Evolutionary conservation across 1,140 invertebrate genomes (phyloP).

Genomic region (Halyomorpha halys): DNA sequence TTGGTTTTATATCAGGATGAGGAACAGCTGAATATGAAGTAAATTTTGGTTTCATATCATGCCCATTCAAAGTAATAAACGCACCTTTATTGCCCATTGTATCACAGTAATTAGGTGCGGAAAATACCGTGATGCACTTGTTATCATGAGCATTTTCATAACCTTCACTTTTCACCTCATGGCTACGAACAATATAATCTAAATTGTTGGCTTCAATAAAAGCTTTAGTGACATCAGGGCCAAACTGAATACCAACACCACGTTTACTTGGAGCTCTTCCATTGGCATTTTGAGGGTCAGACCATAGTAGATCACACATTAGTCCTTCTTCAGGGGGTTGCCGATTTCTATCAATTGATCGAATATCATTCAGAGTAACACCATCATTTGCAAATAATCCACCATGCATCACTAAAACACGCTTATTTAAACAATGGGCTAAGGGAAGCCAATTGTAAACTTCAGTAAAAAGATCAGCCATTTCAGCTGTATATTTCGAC

Average conservation of each 20-base stretch:
- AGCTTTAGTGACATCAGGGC: conserved; percentile 86
- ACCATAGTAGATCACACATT: conserved; percentile 98
- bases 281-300: conserved; percentile 82
- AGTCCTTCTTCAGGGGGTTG: conserved; percentile 95
- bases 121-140: conserved; percentile 92
- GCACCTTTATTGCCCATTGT: conserved; percentile 97
- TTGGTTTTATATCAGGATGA: conserved; percentile 93
- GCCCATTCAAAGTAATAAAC: conserved; percentile 89
- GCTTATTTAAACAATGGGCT: conserved; percentile 86
- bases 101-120: conserved; percentile 99
- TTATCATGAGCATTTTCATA: conserved; percentile 91
- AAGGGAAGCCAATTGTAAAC: conserved; percentile 97
- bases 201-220: conserved; percentile 80
- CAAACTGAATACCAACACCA: conserved; percentile 97
- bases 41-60: conserved; percentile 81
- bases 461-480: conserved; percentile 96
- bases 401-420: conserved; percentile 90
- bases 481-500: conserved; percentile 84
- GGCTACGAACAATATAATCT: conserved; percentile 90
- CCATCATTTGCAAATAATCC: conserved; percentile 83
- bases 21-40: conserved; percentile 90
- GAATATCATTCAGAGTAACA: conserved; percentile 84
- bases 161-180: conserved; percentile 95
- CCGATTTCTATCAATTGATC: conserved; percentile 76
- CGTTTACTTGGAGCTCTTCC: conserved; percentile 88